Evolutionary conservation across 1,140 invertebrate genomes (phyloP), one percentile per base, ranked within the genome.

Genomic region (Chelonus insularis): DNA sequence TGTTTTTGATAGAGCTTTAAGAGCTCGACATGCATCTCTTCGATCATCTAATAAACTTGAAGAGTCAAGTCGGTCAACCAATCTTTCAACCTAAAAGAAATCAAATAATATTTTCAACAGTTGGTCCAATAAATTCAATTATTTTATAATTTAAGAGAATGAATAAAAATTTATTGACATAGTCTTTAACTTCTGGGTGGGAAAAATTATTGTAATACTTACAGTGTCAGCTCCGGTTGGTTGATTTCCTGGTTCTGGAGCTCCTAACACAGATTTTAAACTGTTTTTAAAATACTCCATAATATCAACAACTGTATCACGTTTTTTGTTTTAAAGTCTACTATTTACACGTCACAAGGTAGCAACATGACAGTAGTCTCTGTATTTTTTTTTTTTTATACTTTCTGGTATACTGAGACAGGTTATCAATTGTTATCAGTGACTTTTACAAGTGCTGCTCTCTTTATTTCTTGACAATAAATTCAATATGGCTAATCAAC

Each of bases 21-120:
- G 85, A 0, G 94, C 96, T 68, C 96, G 85, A 70, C 97, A 96
- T 2, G 97, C 96, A 91, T 99, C 96, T 74, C 97, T 81, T 55
- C 97, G 84, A 74, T 99, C 97, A 77, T 98, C 94, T 11, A 99
- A 79, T 39, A 98, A 78, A 4, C 93, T 96, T 6, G 96, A 98
- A 34, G 93, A 93, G 72, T 90, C 89, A 1, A 98, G 88, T 67
- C 97, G 84, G 73, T 98, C 94, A 8, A 98, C 91, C 7, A 99
- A 78, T 66, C 91, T 86, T 79, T 99, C 96, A 63, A 99, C 91
- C 94, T 96, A 68, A 57, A 39, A 39, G 80, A 82, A 67, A 57
- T 48, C 29, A 69, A 45, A 56, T 61, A n/a, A n/a, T 57, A 18
- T 47, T 50, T n/a, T 9, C 25, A 21, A 6, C 3, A 54, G 34